Percentiles rank a stretch among this genome's conserved stretches.
Evolutionary conservation across 2,888 invertebrate genomes (phyloP).

Genomic region (Cenopis cana): DNA sequence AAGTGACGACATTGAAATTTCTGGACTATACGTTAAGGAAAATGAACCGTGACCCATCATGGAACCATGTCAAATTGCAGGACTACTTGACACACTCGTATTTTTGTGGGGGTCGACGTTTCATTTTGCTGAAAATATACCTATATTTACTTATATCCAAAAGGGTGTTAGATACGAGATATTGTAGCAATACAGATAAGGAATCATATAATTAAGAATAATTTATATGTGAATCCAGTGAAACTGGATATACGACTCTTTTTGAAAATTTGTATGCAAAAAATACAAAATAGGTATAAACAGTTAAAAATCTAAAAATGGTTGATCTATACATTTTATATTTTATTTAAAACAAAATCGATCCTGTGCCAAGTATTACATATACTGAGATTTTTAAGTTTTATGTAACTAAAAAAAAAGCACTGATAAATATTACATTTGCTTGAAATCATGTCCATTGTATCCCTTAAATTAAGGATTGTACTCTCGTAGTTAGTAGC

Average conservation of each 20-base stretch:
- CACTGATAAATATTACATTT: conserved; percentile 21
- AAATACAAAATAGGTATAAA: neutral
- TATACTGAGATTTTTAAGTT: conserved; percentile 22
- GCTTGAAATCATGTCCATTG: conserved; percentile 3
- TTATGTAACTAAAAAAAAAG: conserved; percentile 7
- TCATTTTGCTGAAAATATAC: neutral
- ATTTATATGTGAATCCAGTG: conserved; percentile 27
- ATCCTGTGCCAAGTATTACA: conserved; percentile 25
- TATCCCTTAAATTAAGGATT: neutral
- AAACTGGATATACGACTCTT: conserved; percentile 21
- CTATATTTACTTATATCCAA: conserved; percentile 15
- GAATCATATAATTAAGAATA: conserved; percentile 41
- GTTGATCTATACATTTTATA: conserved; percentile 6
- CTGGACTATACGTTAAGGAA: too few relatives aligned
- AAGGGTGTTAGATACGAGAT: conserved; percentile 18
- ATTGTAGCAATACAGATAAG: conserved; percentile 14
- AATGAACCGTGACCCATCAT: neutral
- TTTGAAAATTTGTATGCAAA: conserved; percentile 28
- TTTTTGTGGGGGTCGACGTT: neutral
- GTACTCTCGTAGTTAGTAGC: neutral
- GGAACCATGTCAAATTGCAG: neutral
- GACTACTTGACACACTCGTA: neutral
- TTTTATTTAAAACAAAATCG: conserved; percentile 5
- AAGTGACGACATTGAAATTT: too few relatives aligned
- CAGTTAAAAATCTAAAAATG: neutral